phyloP scores from a whole-genome alignment of 2,113 vertebrate genomes.

The Myotis brandtii region DNA sequence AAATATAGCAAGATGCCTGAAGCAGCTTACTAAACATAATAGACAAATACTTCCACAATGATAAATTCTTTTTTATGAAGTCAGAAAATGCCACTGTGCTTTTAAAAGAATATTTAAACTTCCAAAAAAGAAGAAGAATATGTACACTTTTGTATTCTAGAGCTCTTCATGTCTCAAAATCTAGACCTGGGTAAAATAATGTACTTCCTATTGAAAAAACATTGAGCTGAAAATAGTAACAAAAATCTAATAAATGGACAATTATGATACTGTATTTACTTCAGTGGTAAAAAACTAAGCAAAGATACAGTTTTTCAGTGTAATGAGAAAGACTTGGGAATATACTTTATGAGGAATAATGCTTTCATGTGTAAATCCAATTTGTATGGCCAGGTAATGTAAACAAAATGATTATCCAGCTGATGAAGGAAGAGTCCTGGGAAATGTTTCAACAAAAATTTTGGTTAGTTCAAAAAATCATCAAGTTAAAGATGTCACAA shows the following conservation, averaged over 20 bases:
- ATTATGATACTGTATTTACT: not conserved
- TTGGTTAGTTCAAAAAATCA: constrained; percentile 16
- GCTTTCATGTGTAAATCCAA: not conserved
- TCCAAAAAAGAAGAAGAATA: too few relatives aligned
- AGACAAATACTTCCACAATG: not conserved
- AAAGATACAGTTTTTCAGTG: not conserved
- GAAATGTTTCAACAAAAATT: not conserved
- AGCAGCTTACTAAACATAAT: not conserved
- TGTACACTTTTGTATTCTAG: not conserved
- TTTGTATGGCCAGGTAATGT: not conserved
- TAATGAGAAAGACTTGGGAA: not conserved
- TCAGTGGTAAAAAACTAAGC: not conserved
- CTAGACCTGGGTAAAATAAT: not conserved
- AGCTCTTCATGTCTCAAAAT: not conserved
- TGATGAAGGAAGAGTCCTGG: not conserved
- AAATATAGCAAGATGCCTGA: not conserved
- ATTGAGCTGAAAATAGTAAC: not conserved
- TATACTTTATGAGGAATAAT: not conserved
- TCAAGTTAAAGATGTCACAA: not conserved
- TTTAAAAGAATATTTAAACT: not conserved
- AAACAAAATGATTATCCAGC: not conserved
- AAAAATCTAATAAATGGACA: not conserved
- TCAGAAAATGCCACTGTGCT: not conserved
- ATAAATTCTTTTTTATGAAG: not conserved
- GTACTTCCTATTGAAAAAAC: not conserved